phyloP scores from a whole-genome alignment of 2,113 vertebrate genomes.

The Pterophyllum scalare region DNA sequence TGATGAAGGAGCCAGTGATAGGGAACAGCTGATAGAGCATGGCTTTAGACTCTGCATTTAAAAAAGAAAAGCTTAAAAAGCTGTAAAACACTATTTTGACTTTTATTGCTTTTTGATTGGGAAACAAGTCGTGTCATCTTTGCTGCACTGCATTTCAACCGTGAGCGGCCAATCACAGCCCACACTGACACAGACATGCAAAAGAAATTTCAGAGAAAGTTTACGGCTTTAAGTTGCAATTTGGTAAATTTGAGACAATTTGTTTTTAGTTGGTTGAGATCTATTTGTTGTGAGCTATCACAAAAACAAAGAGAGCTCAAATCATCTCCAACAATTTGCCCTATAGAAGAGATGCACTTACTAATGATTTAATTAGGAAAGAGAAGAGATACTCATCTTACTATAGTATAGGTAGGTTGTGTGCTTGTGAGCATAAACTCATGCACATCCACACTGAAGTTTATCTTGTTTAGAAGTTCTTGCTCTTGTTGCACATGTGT shows the following conservation, averaged over 20 bases:
- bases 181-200: too few relatives aligned
- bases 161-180: too few relatives aligned
- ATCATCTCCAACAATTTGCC: not conserved
- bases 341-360: not conserved
- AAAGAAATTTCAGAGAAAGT: too few relatives aligned
- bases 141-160: too few relatives aligned
- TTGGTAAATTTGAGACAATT: not conserved
- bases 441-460: conserved; percentile 24
- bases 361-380: not conserved
- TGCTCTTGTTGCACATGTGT: conserved; percentile 19
- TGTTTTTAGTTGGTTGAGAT: not conserved
- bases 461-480: conserved; percentile 36
- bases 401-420: not conserved
- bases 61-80: too few relatives aligned
- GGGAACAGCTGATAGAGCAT: too few relatives aligned
- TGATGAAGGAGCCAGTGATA: too few relatives aligned
- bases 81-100: too few relatives aligned
- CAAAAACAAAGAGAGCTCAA: not conserved
- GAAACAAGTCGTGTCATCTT: too few relatives aligned
- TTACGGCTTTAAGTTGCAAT: too few relatives aligned
- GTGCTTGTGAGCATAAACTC: not conserved
- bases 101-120: too few relatives aligned
- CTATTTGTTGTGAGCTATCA: not conserved
- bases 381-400: not conserved
- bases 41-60: too few relatives aligned